phyloP scores from a whole-genome alignment of 2,797 vertebrate species.

The Gymnothorax javanicus region DNA sequence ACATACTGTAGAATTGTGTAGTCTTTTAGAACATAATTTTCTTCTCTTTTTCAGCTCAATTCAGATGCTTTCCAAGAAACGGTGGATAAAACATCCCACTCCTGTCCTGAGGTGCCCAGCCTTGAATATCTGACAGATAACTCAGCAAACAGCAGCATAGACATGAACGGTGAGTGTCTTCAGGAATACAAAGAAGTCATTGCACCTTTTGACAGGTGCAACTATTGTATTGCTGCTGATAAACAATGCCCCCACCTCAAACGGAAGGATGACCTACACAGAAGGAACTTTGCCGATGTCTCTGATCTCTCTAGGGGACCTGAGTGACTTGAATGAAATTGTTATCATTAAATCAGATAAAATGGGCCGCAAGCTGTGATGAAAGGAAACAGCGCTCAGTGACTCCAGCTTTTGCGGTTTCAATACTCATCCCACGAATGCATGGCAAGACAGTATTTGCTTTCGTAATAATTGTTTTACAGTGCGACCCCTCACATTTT shows the following conservation, averaged over 20 bases:
- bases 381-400: neutral
- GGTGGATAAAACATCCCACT: constrained; percentile 59
- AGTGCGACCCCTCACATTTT: neutral
- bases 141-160: constrained; percentile 45
- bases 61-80: constrained; percentile 70
- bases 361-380: neutral
- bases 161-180: constrained; percentile 64
- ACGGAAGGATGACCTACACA: neutral
- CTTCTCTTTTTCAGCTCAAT: constrained; percentile 68
- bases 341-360: neutral
- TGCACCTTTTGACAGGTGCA: neutral
- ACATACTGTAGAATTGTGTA: neutral
- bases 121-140: constrained; percentile 58
- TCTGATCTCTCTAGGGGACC: neutral
- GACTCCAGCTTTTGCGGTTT: neutral
- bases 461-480: neutral
- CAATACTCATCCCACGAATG: neutral
- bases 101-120: constrained; percentile 59
- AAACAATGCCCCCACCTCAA: neutral
- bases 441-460: neutral
- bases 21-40: neutral
- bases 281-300: neutral
- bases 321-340: neutral
- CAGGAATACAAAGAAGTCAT: neutral
- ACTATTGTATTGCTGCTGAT: neutral